Evolutionary conservation across 2,888 invertebrate species (phyloP).

Genomic region (Stenotaenia linearis): DNA sequence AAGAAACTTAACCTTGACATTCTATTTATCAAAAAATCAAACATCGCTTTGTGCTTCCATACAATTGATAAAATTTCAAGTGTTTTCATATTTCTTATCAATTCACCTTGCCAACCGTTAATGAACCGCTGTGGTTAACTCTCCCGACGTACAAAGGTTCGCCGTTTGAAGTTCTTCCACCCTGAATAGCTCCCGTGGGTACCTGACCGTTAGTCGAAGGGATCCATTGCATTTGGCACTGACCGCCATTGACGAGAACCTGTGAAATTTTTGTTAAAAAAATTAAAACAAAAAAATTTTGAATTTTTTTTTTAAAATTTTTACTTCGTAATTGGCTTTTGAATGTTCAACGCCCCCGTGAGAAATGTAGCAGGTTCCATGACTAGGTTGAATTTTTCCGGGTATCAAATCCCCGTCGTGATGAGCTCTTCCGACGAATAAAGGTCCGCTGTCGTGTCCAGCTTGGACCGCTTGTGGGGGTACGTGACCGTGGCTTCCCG

Average conservation of each 20-base stretch:
- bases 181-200: constrained; percentile 27
- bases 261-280: not conserved
- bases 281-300: not conserved
- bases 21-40: not conserved
- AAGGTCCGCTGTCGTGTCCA: not conserved
- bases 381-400: constrained; percentile 27
- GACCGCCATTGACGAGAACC: constrained; percentile 6
- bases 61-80: no score
- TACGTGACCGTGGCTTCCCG: not conserved
- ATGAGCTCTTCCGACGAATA: constrained; percentile 8
- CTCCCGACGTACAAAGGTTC: constrained; percentile 74
- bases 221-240: constrained; percentile 26
- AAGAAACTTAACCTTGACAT: not conserved
- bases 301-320: not conserved
- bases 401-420: constrained; percentile 29
- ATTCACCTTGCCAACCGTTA: constrained; percentile 69
- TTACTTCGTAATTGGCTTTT: constrained; percentile 27
- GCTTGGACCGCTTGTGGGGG: constrained; percentile 10
- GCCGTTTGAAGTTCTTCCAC: constrained; percentile 58
- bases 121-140: constrained; percentile 66
- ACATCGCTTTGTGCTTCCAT: no score
- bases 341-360: constrained; percentile 2
- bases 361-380: constrained; percentile 17
- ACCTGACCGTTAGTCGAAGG: not conserved
- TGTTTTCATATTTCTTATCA: not conserved